Evolutionary conservation across 2,888 invertebrate species (phyloP), one percentile per base, ranked within the genome.

Genomic region (Podabrus alpinus): DNA sequence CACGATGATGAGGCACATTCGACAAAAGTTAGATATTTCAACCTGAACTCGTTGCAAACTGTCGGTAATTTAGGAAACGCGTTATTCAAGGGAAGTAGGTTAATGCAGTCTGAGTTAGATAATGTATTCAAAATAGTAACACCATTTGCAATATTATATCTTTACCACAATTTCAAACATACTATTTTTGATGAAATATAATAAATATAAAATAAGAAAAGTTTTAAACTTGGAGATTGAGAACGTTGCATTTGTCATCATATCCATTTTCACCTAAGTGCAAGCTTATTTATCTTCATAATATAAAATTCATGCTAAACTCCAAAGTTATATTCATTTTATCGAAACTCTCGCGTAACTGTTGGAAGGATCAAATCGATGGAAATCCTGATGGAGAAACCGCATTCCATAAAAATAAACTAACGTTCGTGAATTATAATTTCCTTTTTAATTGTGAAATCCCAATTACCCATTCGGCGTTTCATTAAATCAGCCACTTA

Each of bases 71-170:
- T 80, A 76, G 79, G 77, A 79, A 80, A 79, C 79, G 76, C 77
- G 80, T 81, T 80, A 80, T 81, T 78, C 79, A 71, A 75, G 77
- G 80, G 80, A 81, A 80, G 80, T 81, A 78, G 81, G 81, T 80
- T 81, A 81, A 81, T 80, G 80, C 77, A 74, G 77, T 74, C 73
- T 77, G 72, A 72, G 74, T 68, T 69, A 69, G 77, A 77, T 74
- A 77, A 77, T 77, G 68, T 77, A 77, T 77, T 77, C 77, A 77
- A 72, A 73, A 76, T 15, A 66, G 62, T 73, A 67, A 73, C 61
- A 45, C 61, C 73, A 76, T 73, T 73, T 68, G 62, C 66, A 16
- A 15, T 45, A 64, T 76, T 72, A 69, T 73, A 70, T 72, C 73
- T 69, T 69, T 68, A 61, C 72, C 71, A 60, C 66, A 69, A 68